Evolutionary conservation across 2,888 invertebrate genomes (phyloP).

Genomic region (Keiferia lycopersicella): DNA sequence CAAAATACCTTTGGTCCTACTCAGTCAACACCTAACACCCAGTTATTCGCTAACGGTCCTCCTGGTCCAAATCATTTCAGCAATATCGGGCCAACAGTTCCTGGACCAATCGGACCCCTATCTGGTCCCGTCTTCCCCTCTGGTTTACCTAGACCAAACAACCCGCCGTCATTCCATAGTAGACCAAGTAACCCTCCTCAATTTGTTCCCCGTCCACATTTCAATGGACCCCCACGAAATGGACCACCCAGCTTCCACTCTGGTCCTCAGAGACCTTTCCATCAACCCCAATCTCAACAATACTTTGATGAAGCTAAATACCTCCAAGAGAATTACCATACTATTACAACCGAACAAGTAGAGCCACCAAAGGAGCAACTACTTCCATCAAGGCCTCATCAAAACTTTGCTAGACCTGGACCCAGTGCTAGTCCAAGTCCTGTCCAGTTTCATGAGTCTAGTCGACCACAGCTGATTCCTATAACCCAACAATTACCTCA

Average conservation of each 20-base stretch:
- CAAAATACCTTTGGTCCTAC: slow-evolving; percentile 63
- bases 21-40: slow-evolving; percentile 52
- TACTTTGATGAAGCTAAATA: slow-evolving; percentile 78
- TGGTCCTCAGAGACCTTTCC: slow-evolving; percentile 80
- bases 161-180: slow-evolving; percentile 55
- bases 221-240: slow-evolving; percentile 67
- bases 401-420: slow-evolving; percentile 56
- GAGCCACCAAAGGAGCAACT: slow-evolving; percentile 70
- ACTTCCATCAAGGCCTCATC: slow-evolving; percentile 59
- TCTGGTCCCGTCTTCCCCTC: slow-evolving; percentile 51
- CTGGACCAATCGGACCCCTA: slow-evolving; percentile 57
- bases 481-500: slow-evolving; percentile 77
- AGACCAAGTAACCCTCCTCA: slow-evolving; percentile 57
- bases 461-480: slow-evolving; percentile 58
- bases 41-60: slow-evolving; percentile 58
- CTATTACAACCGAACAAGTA: slow-evolving; percentile 74
- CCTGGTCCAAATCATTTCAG: slow-evolving; percentile 57
- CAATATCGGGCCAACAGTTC: slow-evolving; percentile 53
- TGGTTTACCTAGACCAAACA: slow-evolving; percentile 59
- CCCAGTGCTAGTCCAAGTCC: slow-evolving; percentile 61
- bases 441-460: slow-evolving; percentile 61
- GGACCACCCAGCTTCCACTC: slow-evolving; percentile 61
- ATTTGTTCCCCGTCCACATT: slow-evolving; percentile 61
- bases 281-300: slow-evolving; percentile 61
- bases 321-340: slow-evolving; percentile 78